Evolutionary conservation across 2,888 invertebrate genomes (phyloP), one percentile per base, ranked within the genome.

Genomic region (Elmis aenea): DNA sequence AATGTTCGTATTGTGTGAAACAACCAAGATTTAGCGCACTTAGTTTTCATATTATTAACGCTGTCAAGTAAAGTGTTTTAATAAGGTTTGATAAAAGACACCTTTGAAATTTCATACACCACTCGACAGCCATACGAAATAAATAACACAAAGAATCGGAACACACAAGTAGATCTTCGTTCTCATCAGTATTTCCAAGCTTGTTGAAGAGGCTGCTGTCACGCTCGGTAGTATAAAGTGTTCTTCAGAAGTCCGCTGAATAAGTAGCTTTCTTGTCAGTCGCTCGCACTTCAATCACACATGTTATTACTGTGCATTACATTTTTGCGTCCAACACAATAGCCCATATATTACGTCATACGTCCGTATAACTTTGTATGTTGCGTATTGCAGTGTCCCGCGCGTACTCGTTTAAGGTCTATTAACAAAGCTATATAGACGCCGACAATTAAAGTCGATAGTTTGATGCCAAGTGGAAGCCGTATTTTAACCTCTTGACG

Each of bases 321-420:
- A 60, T 62, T 65, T 65, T 61, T 54, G 51, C 44, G 45, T 33
- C 43, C 48, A 45, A 61, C 55, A 65, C 65, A 66, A 66, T 66
- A 60, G 64, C 58, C 62, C 63, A 64, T 64, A 63, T 61, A 64
- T 65, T 64, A 65, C 62, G 40, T 45, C 48, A 39, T 47, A 47
- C 30, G 39, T 47, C 42, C 37, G 41, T 38, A 38, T 38, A 24
- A 23, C 26, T 42, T 29, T 14, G 25, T 28, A 20, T 21, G 10
- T 34, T 26, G 33, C 26, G 38, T 15, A 38, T 34, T 30, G 42
- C 38, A 38, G 18, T 38, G 32, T 32, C 38, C 32, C 32, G 26
- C 11, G 22, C 21, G 35, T 34, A 38, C 35, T 41, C 48, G 52
- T 50, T 33, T 39, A 31, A 35, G 33, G 38, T 36, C 42, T 52